phyloP scores from a whole-genome alignment of 2,888 invertebrate genomes.

The Anodontia alba region DNA sequence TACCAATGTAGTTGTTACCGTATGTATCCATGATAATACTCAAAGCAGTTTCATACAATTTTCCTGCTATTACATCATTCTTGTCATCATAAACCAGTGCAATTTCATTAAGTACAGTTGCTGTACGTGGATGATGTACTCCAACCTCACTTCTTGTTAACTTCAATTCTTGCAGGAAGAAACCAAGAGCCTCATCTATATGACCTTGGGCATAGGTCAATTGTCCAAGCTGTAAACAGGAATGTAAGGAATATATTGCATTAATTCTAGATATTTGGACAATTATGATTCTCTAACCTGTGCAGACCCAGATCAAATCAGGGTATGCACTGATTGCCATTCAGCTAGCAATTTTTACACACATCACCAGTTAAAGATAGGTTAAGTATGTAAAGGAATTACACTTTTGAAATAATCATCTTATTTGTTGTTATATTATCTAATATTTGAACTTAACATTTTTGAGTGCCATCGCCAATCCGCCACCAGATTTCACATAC shows the following conservation, averaged over 20 bases:
- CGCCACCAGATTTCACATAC: too few species aligned
- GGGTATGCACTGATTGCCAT: too few species aligned
- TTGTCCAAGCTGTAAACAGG: constrained; percentile 71
- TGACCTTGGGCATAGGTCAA: constrained; percentile 72
- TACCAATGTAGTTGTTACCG: constrained; percentile 70
- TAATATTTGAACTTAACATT: too few species aligned
- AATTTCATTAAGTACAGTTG: constrained; percentile 71
- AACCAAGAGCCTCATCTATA: constrained; percentile 73
- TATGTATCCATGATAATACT: constrained; percentile 68
- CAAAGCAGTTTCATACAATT: constrained; percentile 73
- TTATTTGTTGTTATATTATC: too few species aligned
- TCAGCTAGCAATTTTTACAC: too few species aligned
- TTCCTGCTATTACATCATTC: constrained; percentile 64
- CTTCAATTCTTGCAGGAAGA: constrained; percentile 73
- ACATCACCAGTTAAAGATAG: too few species aligned
- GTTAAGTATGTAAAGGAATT: too few species aligned
- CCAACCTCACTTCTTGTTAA: constrained; percentile 75
- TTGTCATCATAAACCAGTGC: constrained; percentile 76
- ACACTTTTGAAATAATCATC: too few species aligned
- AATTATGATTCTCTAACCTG: too few species aligned
- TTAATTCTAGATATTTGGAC: too few species aligned
- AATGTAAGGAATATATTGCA: not conserved
- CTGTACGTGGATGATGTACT: constrained; percentile 69
- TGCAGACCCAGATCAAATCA: too few species aligned
- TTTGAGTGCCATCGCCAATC: too few species aligned